Conservation (phyloP, 2,113 vertebrate genomes). For the Halcyon malimbica region DNA sequence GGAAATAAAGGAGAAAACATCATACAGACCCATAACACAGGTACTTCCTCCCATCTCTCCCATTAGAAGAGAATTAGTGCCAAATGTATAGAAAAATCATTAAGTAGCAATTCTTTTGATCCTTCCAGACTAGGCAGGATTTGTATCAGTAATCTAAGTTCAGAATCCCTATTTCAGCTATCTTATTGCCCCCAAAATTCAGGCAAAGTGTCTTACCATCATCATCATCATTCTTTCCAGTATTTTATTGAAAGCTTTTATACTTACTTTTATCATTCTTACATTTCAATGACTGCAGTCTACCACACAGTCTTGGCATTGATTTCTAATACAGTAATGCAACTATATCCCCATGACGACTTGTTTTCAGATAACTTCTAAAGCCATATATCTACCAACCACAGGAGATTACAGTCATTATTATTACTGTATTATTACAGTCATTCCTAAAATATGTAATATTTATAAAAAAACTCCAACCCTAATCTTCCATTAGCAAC, state of each 20-base stretch:
- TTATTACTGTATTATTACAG: too few species aligned
- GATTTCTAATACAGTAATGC: neutral
- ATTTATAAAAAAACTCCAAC: neutral
- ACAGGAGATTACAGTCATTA: neutral
- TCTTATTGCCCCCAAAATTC: neutral
- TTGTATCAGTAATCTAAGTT: neutral
- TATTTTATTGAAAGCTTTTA: neutral
- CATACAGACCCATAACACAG: neutral
- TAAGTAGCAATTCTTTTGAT: neutral
- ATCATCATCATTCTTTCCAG: neutral
- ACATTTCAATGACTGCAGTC: neutral
- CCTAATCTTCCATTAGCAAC: neutral
- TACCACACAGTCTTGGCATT: neutral
- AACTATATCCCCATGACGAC: neutral
- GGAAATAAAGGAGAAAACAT: neutral
- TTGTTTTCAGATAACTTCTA: neutral
- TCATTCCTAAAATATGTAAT: neutral
- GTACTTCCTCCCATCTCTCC: neutral
- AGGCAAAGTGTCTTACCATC: neutral
- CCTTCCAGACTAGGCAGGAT: neutral
- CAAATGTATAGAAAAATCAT: neutral
- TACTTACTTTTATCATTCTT: neutral
- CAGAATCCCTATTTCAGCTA: neutral
- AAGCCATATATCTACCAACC: neutral
- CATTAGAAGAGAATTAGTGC: neutral